Percentiles rank a stretch among this genome's conserved stretches.
phyloP scores from a whole-genome alignment of 2,113 vertebrate species.

The Crotalus tigris region DNA sequence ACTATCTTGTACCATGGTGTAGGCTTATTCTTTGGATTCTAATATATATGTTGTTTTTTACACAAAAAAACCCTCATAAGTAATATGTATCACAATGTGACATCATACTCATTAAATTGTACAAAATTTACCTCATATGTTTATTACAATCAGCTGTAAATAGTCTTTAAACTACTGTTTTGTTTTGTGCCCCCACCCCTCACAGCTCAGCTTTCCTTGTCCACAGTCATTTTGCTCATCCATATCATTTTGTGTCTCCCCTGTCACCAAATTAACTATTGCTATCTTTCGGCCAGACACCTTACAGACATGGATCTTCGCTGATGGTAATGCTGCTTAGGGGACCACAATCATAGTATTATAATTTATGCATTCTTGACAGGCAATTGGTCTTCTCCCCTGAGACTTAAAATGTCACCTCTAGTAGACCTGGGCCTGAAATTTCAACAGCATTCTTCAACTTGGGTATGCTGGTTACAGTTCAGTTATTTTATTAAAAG shows the following conservation, averaged over 20 bases:
- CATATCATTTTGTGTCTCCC: slow-evolving; percentile 20
- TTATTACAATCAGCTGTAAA: slow-evolving; percentile 21
- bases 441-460: slow-evolving; percentile 58
- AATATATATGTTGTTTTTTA: neutral
- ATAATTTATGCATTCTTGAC: slow-evolving; percentile 61
- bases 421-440: slow-evolving; percentile 49
- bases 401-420: slow-evolving; percentile 63
- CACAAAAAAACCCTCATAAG: neutral
- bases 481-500: slow-evolving; percentile 31
- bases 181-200: slow-evolving; percentile 20
- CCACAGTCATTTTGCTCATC: slow-evolving; percentile 2
- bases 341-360: slow-evolving; percentile 47
- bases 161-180: neutral
- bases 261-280: slow-evolving; percentile 29
- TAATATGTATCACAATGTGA: neutral
- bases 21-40: slow-evolving; percentile 7
- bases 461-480: slow-evolving; percentile 48
- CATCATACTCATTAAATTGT: slow-evolving; percentile 22
- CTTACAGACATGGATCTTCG: slow-evolving; percentile 44
- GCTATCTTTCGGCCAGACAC: slow-evolving; percentile 40
- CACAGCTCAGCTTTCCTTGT: slow-evolving; percentile 18
- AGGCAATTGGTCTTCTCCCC: slow-evolving; percentile 59
- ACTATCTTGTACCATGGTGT: neutral
- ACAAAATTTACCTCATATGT: slow-evolving; percentile 36
- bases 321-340: slow-evolving; percentile 51